These are phyloP conservation scores for Thaumetopoea pityocampa DNA, from an alignment of 1,140 invertebrate genomes.

Conservation along the genomic window DNA sequence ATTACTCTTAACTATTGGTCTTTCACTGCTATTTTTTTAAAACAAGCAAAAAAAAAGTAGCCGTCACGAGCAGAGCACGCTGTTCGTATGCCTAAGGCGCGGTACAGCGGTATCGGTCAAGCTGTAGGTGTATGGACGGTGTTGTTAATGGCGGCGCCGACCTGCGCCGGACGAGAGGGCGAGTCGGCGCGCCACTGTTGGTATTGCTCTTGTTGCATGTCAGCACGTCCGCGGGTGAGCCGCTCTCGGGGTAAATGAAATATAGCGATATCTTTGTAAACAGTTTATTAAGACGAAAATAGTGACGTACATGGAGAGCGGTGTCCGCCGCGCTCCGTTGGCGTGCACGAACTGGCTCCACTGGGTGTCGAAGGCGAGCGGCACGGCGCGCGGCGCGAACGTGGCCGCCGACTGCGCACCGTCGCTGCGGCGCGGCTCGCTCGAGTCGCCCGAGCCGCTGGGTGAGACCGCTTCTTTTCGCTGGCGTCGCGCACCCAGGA, in stretches of 20 bases:
- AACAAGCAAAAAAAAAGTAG: too few species aligned
- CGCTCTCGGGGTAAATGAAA: slow-evolving; percentile 12
- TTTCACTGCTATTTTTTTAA: too few species aligned
- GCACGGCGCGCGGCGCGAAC: slow-evolving; percentile 30
- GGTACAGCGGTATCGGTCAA: too few species aligned
- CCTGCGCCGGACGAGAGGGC: too few species aligned
- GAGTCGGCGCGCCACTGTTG: too few species aligned
- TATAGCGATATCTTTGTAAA: slow-evolving; percentile 45
- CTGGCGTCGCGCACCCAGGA: slow-evolving; percentile 34
- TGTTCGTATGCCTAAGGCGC: too few species aligned
- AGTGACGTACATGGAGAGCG: slow-evolving; percentile 23
- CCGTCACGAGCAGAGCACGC: too few species aligned
- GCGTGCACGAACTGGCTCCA: slow-evolving; percentile 38
- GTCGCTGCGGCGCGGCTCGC: background rate
- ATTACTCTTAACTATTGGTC: too few species aligned
- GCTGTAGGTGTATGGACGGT: too few species aligned
- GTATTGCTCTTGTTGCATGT: too few species aligned
- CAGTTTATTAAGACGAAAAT: slow-evolving; percentile 52
- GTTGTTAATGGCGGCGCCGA: too few species aligned
- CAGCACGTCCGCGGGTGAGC: background rate
- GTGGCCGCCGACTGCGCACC: slow-evolving; percentile 4
- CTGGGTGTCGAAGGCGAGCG: slow-evolving; percentile 25
- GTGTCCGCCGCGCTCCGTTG: slow-evolving; percentile 14
- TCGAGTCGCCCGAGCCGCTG: slow-evolving; percentile 11
- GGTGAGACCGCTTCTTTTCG: slow-evolving; percentile 27